Percentiles rank a stretch among this genome's conserved stretches.
Conservation (phyloP, 2,888 invertebrate genomes). For the Chalcis sispes region DNA sequence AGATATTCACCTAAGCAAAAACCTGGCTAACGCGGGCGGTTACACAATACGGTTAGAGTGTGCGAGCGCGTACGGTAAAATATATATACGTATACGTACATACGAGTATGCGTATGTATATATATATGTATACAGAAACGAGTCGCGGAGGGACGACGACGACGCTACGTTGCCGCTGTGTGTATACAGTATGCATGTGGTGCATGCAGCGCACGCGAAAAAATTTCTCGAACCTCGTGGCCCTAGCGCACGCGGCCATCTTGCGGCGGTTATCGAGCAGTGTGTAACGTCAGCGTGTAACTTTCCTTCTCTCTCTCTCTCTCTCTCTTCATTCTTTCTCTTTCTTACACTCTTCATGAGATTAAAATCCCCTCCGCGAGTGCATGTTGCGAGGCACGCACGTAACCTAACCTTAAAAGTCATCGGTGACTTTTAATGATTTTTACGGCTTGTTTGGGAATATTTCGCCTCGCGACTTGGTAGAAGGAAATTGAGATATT, state of each 20-base stretch:
- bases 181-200: slow-evolving; percentile 6
- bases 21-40: too few relatives aligned
- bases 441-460: slow-evolving; percentile 22
- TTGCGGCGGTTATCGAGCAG: slow-evolving; percentile 49
- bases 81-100: too few relatives aligned
- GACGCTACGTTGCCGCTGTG: neutral
- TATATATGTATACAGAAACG: too few relatives aligned
- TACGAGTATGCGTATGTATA: too few relatives aligned
- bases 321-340: neutral
- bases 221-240: slow-evolving; percentile 47
- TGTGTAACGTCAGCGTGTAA: too few relatives aligned
- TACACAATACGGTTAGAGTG: too few relatives aligned
- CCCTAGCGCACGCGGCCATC: slow-evolving; percentile 49
- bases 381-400: neutral
- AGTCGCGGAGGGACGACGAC: neutral
- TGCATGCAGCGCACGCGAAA: slow-evolving; percentile 24
- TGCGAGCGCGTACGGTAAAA: slow-evolving; percentile 5
- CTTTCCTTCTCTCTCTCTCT: slow-evolving; percentile 2
- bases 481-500: too few relatives aligned
- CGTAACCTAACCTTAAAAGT: slow-evolving; percentile 46
- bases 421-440: slow-evolving; percentile 33
- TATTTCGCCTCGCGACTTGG: slow-evolving; percentile 3
- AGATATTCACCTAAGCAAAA: too few relatives aligned
- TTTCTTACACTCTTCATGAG: neutral
- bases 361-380: slow-evolving; percentile 14